Conservation (phyloP, 2,888 invertebrate species). For the Epirrhoe tristata region DNA sequence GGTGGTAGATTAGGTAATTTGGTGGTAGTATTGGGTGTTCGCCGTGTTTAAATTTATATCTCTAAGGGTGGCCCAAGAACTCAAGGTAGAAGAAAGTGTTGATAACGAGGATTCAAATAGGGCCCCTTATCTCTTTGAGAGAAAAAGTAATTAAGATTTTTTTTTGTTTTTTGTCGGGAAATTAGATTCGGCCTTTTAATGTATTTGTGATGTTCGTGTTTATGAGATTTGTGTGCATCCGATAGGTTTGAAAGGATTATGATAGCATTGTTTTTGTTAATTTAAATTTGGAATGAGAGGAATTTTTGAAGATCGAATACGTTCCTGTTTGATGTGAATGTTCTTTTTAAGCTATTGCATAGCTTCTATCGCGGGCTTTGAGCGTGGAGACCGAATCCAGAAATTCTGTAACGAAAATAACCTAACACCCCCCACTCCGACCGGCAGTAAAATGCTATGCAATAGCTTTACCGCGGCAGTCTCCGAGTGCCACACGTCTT, state of each 20-base stretch:
- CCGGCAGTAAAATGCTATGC: too few relatives aligned
- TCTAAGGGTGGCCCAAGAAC: constrained; percentile 30
- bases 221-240: constrained; percentile 62
- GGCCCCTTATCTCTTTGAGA: constrained; percentile 76
- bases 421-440: too few relatives aligned
- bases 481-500: too few relatives aligned
- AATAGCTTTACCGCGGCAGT: too few relatives aligned
- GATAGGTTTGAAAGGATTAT: constrained; percentile 40
- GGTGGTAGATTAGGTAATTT: too few relatives aligned
- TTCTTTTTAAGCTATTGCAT: too few relatives aligned
- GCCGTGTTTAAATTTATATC: constrained; percentile 8
- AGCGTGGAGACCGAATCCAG: too few relatives aligned
- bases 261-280: constrained; percentile 34
- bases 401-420: too few relatives aligned
- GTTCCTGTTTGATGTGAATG: not conserved
- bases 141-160: constrained; percentile 81
- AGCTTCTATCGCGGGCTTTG: too few relatives aligned
- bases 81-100: constrained; percentile 63
- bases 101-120: constrained; percentile 77
- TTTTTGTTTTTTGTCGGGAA: constrained; percentile 69
- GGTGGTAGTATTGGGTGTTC: not conserved
- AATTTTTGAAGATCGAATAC: not conserved
- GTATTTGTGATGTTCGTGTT: constrained; percentile 69
- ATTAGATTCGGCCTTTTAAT: constrained; percentile 76
- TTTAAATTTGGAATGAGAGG: constrained; percentile 1